A percentile compares a stretch with the other conserved stretches of the same genome.
These are phyloP conservation scores for Athalia cordata DNA, from an alignment of 2,888 invertebrate species.

Conservation along the genomic window DNA sequence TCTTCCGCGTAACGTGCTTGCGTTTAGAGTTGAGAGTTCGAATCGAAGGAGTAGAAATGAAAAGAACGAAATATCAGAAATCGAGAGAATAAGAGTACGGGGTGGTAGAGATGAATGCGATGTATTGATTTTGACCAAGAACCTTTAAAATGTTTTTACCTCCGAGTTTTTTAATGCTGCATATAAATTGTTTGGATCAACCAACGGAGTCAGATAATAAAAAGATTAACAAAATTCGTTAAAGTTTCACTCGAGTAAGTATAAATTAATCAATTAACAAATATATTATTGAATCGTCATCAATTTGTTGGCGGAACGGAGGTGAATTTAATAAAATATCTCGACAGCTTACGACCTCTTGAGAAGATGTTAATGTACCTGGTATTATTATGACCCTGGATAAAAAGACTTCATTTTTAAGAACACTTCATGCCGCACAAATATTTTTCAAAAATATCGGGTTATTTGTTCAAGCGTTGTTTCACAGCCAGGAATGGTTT, in stretches of 20 bases:
- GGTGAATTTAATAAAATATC: no score
- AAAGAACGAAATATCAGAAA: slow-evolving; percentile 14
- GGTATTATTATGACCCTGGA: no score
- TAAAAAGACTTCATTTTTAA: no score
- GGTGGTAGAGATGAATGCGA: slow-evolving; percentile 14
- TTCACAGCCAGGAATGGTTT: slow-evolving; percentile 25
- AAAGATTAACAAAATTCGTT: slow-evolving; percentile 2
- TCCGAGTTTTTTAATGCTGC: neutral
- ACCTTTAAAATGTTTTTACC: slow-evolving; percentile 21
- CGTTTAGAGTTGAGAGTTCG: neutral
- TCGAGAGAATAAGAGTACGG: slow-evolving; percentile 16
- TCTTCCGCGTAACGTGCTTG: neutral
- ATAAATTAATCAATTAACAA: neutral
- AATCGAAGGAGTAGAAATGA: neutral
- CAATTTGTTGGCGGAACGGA: no score
- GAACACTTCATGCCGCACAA: neutral
- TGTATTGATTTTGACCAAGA: slow-evolving; percentile 39
- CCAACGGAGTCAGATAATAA: neutral
- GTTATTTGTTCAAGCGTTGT: slow-evolving; percentile 17
- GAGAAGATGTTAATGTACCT: no score
- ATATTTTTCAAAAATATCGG: neutral
- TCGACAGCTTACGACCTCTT: no score
- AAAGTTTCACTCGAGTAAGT: neutral
- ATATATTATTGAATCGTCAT: no score
- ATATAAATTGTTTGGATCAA: neutral